phyloP scores from a whole-genome alignment of 2,797 vertebrate genomes.

The Falco peregrinus region DNA sequence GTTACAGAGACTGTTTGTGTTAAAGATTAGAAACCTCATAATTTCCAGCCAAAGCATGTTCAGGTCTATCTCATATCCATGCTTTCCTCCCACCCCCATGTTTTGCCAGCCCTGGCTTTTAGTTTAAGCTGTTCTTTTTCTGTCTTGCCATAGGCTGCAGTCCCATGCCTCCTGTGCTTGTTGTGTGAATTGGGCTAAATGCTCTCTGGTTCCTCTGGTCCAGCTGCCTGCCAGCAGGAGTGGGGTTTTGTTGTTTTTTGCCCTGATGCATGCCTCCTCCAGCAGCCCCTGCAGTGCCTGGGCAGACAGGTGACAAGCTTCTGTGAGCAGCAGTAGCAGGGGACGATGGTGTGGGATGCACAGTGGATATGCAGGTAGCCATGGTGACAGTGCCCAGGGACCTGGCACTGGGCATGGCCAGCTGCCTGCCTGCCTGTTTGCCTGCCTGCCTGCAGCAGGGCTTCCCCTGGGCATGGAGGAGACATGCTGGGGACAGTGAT shows the following conservation, averaged over 20 bases:
- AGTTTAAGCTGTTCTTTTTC: slow-evolving; percentile 40
- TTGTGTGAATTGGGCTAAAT: neutral
- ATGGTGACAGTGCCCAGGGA: neutral
- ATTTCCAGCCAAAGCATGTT: slow-evolving; percentile 4
- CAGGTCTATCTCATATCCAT: neutral
- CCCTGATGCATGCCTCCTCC: rapidly evolving
- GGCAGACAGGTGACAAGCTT: rapidly evolving
- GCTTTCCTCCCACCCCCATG: neutral
- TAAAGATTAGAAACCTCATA: neutral
- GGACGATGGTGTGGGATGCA: rapidly evolving
- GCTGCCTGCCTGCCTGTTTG: neutral
- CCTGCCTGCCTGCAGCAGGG: neutral
- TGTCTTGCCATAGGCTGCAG: neutral
- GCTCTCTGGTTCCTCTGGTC: rapidly evolving
- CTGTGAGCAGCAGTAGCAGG: neutral
- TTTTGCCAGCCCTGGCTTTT: neutral
- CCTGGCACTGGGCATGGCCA: neutral
- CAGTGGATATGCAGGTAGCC: neutral
- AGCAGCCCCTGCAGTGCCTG: neutral
- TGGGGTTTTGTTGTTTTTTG: neutral
- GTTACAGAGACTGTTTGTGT: neutral
- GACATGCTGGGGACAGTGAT: rapidly evolving
- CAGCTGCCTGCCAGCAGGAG: neutral
- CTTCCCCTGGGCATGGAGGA: neutral
- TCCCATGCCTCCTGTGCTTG: rapidly evolving